phyloP scores from a whole-genome alignment of 2,797 vertebrate genomes.

The Champsocephalus gunnari region DNA sequence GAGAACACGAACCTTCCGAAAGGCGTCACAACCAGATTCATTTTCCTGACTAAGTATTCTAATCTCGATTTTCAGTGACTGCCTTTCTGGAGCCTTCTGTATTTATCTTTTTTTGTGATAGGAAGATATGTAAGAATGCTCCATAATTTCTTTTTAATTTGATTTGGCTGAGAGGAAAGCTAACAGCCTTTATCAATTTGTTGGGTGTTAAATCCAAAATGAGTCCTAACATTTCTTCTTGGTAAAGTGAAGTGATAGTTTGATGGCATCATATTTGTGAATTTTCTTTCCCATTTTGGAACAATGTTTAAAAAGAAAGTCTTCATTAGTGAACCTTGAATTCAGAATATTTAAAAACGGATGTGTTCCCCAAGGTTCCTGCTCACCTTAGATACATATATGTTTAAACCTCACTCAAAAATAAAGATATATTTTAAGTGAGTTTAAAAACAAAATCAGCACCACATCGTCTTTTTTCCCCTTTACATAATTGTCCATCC shows the following conservation, averaged over 20 bases:
- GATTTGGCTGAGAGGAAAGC: background rate
- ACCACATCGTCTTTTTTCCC: background rate
- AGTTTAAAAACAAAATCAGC: background rate
- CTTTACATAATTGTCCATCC: background rate
- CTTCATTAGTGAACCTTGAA: too few species aligned
- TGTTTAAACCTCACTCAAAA: background rate
- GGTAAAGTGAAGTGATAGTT: background rate
- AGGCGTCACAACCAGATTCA: background rate
- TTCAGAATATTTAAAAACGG: background rate
- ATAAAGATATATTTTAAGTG: background rate
- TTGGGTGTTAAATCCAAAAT: background rate
- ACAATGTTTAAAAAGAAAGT: background rate
- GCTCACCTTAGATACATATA: background rate
- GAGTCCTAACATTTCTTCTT: background rate
- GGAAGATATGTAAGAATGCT: background rate
- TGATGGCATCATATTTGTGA: background rate
- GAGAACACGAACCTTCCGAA: background rate
- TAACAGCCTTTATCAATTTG: background rate
- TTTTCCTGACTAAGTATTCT: background rate
- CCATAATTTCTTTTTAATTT: background rate
- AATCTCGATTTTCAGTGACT: background rate
- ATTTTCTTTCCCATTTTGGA: too few species aligned
- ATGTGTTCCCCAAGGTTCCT: background rate
- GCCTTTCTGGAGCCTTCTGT: background rate
- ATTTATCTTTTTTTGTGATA: background rate